Evolutionary conservation across 2,113 vertebrate genomes (phyloP).

Genomic region (Conger conger): DNA sequence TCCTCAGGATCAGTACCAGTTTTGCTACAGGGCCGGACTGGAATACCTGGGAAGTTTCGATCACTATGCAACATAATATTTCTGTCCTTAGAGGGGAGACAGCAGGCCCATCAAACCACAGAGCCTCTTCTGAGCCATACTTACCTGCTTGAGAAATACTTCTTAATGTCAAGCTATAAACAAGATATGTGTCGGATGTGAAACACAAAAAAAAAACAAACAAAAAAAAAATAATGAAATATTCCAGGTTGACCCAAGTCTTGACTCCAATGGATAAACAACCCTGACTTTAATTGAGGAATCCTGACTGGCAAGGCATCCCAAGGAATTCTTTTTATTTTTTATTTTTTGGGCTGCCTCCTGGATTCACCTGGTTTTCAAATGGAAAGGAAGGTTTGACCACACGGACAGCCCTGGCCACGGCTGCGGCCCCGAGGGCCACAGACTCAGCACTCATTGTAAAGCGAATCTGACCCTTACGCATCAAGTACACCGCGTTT

Average conservation of each 20-base stretch:
- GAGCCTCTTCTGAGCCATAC: constrained; percentile 98
- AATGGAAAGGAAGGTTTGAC: constrained; percentile 25
- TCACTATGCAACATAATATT: constrained; percentile 99
- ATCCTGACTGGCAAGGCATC: constrained; percentile 84
- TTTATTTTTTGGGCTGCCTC: constrained; percentile 77
- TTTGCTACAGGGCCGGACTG: constrained; percentile 95
- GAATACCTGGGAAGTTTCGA: constrained; percentile 99
- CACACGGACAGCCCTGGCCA: constrained; percentile 61
- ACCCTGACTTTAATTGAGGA: constrained; percentile 71
- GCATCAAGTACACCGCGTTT: constrained; percentile 66
- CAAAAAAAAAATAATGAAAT: constrained; percentile 64
- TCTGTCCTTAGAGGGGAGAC: constrained; percentile 71
- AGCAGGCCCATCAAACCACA: constrained; percentile 82
- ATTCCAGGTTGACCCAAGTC: constrained; percentile 95
- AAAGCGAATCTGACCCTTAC: constrained; percentile 68
- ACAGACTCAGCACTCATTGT: constrained; percentile 67
- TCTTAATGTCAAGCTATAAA: constrained; percentile 86
- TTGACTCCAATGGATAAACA: constrained; percentile 77
- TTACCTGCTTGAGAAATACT: constrained; percentile 84
- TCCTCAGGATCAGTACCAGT: constrained; percentile 95
- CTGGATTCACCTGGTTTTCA: constrained; percentile 79
- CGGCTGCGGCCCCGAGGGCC: constrained; percentile 73
- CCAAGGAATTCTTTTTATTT: constrained; percentile 61
- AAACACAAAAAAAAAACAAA: constrained; percentile 76
- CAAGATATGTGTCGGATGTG: constrained; percentile 87